phyloP scores from a whole-genome alignment of 2,888 invertebrate species.

The Metacarcinus magister region DNA sequence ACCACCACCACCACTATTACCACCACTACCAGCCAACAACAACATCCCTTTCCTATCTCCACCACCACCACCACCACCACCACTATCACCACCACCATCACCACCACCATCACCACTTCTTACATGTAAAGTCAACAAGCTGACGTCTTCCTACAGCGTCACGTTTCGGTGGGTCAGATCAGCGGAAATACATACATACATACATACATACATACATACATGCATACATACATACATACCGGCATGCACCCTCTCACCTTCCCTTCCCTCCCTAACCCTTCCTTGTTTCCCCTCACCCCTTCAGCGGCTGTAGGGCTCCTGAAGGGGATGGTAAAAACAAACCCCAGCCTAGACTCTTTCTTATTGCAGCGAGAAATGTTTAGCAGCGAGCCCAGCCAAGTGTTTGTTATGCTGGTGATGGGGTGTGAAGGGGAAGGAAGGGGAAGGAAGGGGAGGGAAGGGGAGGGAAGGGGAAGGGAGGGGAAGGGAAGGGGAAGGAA shows the following conservation, averaged over 20 bases:
- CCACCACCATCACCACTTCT: neutral
- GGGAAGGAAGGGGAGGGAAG: neutral
- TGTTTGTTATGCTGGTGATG: slow-evolving; percentile 27
- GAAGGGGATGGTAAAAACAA: too few relatives aligned
- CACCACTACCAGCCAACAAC: slow-evolving; percentile 40
- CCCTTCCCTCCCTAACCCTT: neutral
- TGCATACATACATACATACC: neutral
- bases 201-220: slow-evolving; percentile 42
- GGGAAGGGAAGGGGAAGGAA: neutral
- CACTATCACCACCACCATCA: neutral
- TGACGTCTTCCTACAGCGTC: neutral
- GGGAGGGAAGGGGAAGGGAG: neutral
- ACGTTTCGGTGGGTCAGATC: slow-evolving; percentile 42
- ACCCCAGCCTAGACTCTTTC: neutral
- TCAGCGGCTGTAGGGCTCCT: neutral
- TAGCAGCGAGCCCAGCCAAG: slow-evolving; percentile 17
- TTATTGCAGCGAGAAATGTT: neutral
- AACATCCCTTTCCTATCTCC: neutral
- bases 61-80: slow-evolving; percentile 4
- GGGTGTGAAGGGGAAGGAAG: neutral
- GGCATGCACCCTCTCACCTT: neutral
- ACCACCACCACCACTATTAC: neutral
- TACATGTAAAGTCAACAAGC: slow-evolving; percentile 12
- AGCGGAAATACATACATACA: slow-evolving; percentile 41
- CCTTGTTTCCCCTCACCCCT: neutral